A percentile compares a stretch with the other conserved stretches of the same genome.
phyloP scores from a whole-genome alignment of 1,140 invertebrate species.

The Aphaenogaster ashmeadi region DNA sequence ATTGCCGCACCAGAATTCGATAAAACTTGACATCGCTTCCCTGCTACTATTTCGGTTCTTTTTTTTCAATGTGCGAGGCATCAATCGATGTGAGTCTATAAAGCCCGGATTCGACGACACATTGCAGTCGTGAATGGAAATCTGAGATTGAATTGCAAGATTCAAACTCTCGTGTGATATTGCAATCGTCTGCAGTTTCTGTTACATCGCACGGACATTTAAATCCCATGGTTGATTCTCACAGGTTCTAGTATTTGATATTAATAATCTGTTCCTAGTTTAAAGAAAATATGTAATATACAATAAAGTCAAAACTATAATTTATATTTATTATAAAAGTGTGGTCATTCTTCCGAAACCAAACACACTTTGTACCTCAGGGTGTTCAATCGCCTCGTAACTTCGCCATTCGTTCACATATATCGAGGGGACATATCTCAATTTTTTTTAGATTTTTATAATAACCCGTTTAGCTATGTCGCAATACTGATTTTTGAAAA shows the following conservation, averaged over 20 bases:
- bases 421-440: too few relatives aligned
- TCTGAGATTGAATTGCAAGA: constrained; percentile 53
- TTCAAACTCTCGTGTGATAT: constrained; percentile 35
- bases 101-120: constrained; percentile 34
- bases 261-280: background rate
- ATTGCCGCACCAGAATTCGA: constrained; percentile 7
- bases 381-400: too few relatives aligned
- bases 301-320: constrained; percentile 1
- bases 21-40: constrained; percentile 27
- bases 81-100: constrained; percentile 30
- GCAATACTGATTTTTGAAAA: too few relatives aligned
- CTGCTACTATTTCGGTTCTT: constrained; percentile 17
- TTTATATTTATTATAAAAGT: background rate
- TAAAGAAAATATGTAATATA: background rate
- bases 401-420: too few relatives aligned
- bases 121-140: constrained; percentile 12
- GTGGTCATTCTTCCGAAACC: too few relatives aligned
- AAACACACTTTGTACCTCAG: too few relatives aligned
- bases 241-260: background rate
- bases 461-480: too few relatives aligned
- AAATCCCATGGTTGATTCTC: background rate
- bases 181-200: background rate
- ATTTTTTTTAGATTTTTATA: too few relatives aligned
- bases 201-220: background rate
- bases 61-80: constrained; percentile 31